phyloP scores from a whole-genome alignment of 2,113 vertebrate genomes.

The Psammodynastes pulverulentus region DNA sequence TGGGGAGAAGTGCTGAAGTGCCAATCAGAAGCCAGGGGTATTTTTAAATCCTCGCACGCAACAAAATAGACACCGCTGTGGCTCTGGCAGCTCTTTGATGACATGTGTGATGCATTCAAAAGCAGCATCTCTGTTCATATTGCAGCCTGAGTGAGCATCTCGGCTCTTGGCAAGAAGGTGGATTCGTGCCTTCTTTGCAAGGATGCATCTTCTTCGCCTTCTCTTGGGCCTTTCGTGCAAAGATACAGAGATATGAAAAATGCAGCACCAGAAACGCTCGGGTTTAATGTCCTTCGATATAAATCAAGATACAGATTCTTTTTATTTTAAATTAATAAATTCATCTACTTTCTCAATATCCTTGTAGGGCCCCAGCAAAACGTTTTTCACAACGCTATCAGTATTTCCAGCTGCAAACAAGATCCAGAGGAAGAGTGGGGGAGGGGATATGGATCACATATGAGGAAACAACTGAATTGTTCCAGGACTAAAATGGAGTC shows the following conservation, averaged over 20 bases:
- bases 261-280: not conserved
- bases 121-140: not conserved
- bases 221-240: not conserved
- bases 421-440: not conserved
- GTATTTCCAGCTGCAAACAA: not conserved
- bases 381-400: not conserved
- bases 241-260: slow-evolving; percentile 6
- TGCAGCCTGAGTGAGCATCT: not conserved
- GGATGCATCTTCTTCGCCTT: not conserved
- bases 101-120: not conserved
- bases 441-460: not conserved
- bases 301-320: not conserved
- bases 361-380: not conserved
- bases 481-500: not conserved
- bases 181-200: not conserved
- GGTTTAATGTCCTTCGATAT: not conserved
- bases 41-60: not conserved
- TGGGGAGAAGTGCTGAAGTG: not conserved
- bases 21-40: not conserved
- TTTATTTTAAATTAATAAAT: not conserved
- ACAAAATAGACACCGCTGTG: not conserved
- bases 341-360: not conserved
- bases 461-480: not conserved
- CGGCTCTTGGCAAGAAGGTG: not conserved
- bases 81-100: slow-evolving; percentile 1